These are phyloP conservation scores for Cercopithecus petaurista DNA, from an alignment of 2,797 vertebrate genomes.

Conservation along the genomic window DNA sequence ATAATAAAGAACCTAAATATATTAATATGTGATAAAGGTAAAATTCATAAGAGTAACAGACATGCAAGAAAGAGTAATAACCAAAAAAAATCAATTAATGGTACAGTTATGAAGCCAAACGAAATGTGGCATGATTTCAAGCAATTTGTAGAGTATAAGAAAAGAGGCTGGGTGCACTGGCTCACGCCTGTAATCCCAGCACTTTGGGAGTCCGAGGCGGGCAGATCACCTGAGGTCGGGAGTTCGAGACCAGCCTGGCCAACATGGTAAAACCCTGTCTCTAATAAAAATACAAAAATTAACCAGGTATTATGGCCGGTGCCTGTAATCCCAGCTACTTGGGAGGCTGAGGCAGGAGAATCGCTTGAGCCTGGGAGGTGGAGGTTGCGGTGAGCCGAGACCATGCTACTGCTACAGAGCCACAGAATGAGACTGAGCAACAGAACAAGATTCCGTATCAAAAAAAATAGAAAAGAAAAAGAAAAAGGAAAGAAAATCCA, in stretches of 20 bases:
- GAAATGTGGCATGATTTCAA: constrained; percentile 15
- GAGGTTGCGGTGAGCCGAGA: not conserved
- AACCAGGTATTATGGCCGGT: fast-evolving
- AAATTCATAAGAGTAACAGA: not conserved
- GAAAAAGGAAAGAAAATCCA: not conserved
- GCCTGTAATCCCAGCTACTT: not conserved
- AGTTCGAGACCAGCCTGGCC: not conserved
- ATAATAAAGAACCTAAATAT: not conserved
- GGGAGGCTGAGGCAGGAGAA: not conserved
- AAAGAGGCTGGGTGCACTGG: not conserved
- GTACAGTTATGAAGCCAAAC: not conserved
- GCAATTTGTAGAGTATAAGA: not conserved
- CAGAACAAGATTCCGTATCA: fast-evolving
- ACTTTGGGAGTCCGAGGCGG: not conserved
- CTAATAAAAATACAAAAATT: not conserved
- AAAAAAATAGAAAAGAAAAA: too few relatives aligned
- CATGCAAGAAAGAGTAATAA: not conserved
- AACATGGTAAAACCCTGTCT: not conserved
- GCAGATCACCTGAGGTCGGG: not conserved
- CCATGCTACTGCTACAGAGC: not conserved
- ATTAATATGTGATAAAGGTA: not conserved
- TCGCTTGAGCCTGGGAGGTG: not conserved
- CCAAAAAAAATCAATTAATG: not conserved
- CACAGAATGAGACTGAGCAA: not conserved
- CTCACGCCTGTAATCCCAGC: not conserved